Evolutionary conservation across 2,888 invertebrate genomes (phyloP).

Genomic region (Megaustenia siamemsis): DNA sequence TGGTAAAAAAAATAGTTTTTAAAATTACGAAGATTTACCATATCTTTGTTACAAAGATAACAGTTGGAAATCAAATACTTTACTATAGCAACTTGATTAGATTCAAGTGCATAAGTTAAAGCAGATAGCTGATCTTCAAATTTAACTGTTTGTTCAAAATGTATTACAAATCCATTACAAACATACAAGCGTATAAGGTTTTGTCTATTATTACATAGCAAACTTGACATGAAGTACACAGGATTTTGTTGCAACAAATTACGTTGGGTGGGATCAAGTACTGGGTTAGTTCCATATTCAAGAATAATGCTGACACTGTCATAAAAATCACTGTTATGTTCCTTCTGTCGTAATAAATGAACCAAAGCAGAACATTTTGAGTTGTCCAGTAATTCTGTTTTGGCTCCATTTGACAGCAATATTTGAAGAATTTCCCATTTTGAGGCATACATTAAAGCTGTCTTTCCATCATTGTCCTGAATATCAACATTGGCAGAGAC

Average conservation of each 20-base stretch:
- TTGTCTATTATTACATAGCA: neutral
- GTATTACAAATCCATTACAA: conserved; percentile 23
- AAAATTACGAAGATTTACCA: neutral
- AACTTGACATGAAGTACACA: neutral
- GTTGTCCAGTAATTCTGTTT: neutral
- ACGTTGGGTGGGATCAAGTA: conserved; percentile 12
- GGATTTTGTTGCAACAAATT: neutral
- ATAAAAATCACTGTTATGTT: neutral
- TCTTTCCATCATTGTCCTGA: conserved; percentile 4
- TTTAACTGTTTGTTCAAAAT: too few relatives aligned
- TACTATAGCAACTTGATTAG: neutral
- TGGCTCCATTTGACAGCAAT: neutral
- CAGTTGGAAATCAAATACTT: conserved; percentile 20
- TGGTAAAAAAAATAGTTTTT: neutral
- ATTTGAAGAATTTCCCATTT: neutral
- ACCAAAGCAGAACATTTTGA: conserved; percentile 14
- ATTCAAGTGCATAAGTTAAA: neutral
- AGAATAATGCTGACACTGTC: neutral
- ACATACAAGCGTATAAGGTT: neutral
- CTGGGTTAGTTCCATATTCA: conserved; percentile 26
- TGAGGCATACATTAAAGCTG: conserved; percentile 16
- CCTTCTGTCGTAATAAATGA: neutral
- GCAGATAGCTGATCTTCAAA: neutral
- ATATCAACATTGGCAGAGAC: neutral
- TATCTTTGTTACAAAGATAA: neutral